Evolutionary conservation across 2,113 vertebrate species (phyloP).

Genomic region (Aegithalos caudatus): DNA sequence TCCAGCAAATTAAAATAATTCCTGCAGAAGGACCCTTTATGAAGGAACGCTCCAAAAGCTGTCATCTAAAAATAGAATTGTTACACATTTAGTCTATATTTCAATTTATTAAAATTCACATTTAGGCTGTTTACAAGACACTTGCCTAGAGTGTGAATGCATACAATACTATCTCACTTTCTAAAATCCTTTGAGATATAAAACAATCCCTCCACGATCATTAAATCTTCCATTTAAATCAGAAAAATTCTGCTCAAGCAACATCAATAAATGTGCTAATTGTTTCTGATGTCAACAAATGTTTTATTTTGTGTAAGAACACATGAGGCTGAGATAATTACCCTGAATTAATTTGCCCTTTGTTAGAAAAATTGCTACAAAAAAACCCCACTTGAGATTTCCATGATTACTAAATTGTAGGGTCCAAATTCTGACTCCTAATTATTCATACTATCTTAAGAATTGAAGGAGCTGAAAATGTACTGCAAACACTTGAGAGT

Average conservation of each 20-base stretch:
- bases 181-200: background rate
- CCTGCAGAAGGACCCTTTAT: conserved; percentile 98
- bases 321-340: background rate
- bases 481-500: background rate
- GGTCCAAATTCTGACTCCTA: background rate
- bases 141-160: conserved; percentile 1
- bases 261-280: background rate
- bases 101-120: conserved; percentile 6
- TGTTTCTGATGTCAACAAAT: background rate
- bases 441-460: background rate
- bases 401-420: background rate
- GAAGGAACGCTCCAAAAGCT: conserved; percentile 95
- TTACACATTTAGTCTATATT: conserved; percentile 22
- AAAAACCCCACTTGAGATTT: background rate
- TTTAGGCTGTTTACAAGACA: conserved; percentile 75
- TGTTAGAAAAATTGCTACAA: background rate
- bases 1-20: conserved; percentile 99
- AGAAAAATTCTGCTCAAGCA: background rate
- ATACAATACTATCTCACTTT: background rate
- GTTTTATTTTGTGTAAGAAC: background rate
- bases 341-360: background rate
- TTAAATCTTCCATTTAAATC: background rate
- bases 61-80: conserved; percentile 86
- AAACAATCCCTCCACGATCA: background rate
- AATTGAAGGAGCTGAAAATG: background rate